phyloP scores from a whole-genome alignment of 2,113 vertebrate genomes.

The Xenotilapia flavipinnis region DNA sequence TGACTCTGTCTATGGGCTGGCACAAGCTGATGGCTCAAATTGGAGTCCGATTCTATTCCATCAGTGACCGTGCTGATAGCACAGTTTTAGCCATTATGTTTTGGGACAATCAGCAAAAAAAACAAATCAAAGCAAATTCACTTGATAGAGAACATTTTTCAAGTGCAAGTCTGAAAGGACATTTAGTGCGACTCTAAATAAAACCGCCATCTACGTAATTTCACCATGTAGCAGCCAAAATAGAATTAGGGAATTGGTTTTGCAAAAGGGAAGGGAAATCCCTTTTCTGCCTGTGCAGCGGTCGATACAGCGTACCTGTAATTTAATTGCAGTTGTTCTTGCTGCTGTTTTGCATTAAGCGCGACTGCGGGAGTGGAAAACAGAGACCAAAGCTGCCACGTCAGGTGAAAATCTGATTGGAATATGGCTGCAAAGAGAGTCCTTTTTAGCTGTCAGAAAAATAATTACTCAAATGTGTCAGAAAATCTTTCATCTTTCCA shows the following conservation, averaged over 20 bases:
- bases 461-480: background rate
- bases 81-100: background rate
- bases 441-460: background rate
- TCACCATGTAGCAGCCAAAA: background rate
- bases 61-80: conserved; percentile 13
- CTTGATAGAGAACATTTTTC: background rate
- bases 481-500: background rate
- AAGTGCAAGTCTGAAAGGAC: background rate
- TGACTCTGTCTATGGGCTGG: background rate
- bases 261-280: background rate
- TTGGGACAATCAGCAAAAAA: conserved; percentile 4
- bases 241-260: conserved; percentile 26
- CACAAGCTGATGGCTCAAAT: background rate
- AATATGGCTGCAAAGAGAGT: background rate
- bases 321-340: conserved; percentile 38
- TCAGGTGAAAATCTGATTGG: conserved; percentile 1
- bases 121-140: background rate
- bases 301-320: conserved; percentile 26
- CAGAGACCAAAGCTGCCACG: conserved; percentile 7
- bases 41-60: background rate
- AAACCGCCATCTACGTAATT: background rate
- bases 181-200: background rate
- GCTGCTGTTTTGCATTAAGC: conserved; percentile 37
- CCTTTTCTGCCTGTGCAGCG: background rate
- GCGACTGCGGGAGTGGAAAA: background rate